phyloP scores from a whole-genome alignment of 2,888 invertebrate species.

The Volucella zonaria region DNA sequence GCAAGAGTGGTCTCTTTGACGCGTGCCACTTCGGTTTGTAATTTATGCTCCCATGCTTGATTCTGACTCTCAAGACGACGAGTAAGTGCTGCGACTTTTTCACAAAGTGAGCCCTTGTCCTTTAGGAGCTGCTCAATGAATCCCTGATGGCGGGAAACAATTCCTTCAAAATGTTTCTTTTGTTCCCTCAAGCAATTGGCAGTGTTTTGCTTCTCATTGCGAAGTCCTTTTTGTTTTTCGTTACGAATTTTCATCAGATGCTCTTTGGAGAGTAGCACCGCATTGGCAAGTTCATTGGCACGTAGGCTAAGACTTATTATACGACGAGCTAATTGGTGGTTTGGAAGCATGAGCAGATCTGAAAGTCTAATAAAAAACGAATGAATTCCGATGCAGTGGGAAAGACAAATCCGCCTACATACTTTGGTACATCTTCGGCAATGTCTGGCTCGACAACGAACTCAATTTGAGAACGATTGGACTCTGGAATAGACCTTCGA shows the following conservation, averaged over 20 bases:
- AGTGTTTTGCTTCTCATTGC: conserved; percentile 82
- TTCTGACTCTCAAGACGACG: conserved; percentile 83
- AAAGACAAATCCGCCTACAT: conserved; percentile 41
- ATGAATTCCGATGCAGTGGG: neutral
- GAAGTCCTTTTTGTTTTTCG: conserved; percentile 81
- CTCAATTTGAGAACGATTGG: conserved; percentile 81
- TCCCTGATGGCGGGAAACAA: conserved; percentile 90
- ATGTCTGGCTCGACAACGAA: conserved; percentile 82
- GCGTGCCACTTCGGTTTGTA: conserved; percentile 89
- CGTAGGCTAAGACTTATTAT: conserved; percentile 81
- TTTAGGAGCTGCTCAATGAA: conserved; percentile 92
- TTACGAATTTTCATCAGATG: conserved; percentile 81
- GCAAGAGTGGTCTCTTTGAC: conserved; percentile 90
- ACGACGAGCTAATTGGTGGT: conserved; percentile 82
- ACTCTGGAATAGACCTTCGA: conserved; percentile 81
- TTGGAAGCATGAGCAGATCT: conserved; percentile 82
- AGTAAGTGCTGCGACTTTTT: conserved; percentile 83
- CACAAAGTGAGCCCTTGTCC: conserved; percentile 90
- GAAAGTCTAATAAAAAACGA: conserved; percentile 77
- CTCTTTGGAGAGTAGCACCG: conserved; percentile 82
- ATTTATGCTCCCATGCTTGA: conserved; percentile 88
- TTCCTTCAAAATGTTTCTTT: conserved; percentile 88
- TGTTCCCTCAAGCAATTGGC: conserved; percentile 84
- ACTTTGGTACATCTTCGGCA: conserved; percentile 82
- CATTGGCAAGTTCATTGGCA: conserved; percentile 82